Percentiles rank a stretch among this genome's conserved stretches.
Evolutionary conservation across 1,140 invertebrate genomes (phyloP).

Genomic region (Linepithema humile): DNA sequence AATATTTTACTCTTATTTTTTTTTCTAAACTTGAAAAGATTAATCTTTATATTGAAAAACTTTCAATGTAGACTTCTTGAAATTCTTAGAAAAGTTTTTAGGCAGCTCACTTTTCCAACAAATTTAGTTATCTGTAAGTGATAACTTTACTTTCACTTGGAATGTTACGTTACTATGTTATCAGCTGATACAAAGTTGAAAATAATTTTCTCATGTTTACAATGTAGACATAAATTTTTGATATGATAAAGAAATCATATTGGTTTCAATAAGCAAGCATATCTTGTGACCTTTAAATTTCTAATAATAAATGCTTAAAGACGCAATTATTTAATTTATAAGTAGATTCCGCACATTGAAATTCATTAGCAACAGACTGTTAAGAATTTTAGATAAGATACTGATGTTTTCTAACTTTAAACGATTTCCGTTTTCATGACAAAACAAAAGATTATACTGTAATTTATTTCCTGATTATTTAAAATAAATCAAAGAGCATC

Average conservation of each 20-base stretch:
- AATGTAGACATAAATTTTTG: not conserved
- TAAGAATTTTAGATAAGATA: conserved; percentile 36
- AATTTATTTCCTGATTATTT: conserved; percentile 1
- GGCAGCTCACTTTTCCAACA: too few species aligned
- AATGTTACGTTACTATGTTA: too few species aligned
- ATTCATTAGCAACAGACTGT: not conserved
- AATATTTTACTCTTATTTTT: too few species aligned
- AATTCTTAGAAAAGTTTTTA: too few species aligned
- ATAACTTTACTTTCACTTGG: too few species aligned
- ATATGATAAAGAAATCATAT: not conserved
- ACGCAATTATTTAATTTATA: not conserved
- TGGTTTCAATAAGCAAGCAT: not conserved
- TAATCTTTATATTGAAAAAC: too few species aligned
- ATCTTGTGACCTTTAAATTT: not conserved
- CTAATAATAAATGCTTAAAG: not conserved
- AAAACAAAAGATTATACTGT: not conserved
- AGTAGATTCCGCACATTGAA: not conserved
- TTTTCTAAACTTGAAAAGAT: too few species aligned
- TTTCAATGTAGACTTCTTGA: too few species aligned
- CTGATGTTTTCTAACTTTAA: not conserved
- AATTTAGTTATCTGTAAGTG: too few species aligned
- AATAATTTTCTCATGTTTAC: not conserved
- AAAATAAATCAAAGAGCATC: not conserved
- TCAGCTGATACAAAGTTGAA: conserved; percentile 21
- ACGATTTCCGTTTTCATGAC: not conserved